A percentile compares a stretch with the other conserved stretches of the same genome.
Conservation (phyloP, 2,888 invertebrate genomes). For the Lasioglossum leucozonium region DNA sequence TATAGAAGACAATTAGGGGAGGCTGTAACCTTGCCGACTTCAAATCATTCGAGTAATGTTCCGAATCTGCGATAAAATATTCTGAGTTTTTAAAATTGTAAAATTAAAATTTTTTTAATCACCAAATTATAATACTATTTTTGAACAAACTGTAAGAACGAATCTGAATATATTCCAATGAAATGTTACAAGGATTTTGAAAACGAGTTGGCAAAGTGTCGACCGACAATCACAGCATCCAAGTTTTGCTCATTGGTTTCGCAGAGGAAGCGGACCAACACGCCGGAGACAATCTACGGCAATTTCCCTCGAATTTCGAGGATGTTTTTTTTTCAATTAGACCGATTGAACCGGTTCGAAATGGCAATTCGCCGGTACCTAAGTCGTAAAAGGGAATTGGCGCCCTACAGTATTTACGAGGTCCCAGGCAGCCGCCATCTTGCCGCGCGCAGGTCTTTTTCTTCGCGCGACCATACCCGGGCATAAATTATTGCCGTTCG, state of each 20-base stretch:
- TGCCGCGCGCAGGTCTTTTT: conserved; percentile 25
- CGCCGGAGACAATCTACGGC: neutral
- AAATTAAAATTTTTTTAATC: too few relatives aligned
- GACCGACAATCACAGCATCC: neutral
- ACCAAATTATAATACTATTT: too few relatives aligned
- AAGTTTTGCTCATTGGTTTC: neutral
- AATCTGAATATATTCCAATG: too few relatives aligned
- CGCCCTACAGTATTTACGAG: conserved; percentile 49
- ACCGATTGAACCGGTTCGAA: neutral
- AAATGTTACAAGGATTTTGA: too few relatives aligned
- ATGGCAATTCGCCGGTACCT: conserved; percentile 17
- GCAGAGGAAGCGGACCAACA: neutral
- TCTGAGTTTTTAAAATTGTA: too few relatives aligned
- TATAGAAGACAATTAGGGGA: neutral
- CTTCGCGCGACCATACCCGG: conserved; percentile 34
- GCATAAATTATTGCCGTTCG: conserved; percentile 68
- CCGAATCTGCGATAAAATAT: too few relatives aligned
- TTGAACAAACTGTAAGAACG: too few relatives aligned
- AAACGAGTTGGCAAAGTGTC: too few relatives aligned
- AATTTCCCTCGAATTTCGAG: neutral
- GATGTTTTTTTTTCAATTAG: conserved; percentile 34
- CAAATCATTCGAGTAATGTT: neutral
- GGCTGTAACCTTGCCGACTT: neutral
- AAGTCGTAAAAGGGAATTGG: conserved; percentile 48
- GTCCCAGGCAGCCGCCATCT: conserved; percentile 13